A percentile compares a stretch with the other conserved stretches of the same genome.
Evolutionary conservation across 2,113 vertebrate genomes (phyloP).

Genomic region (Catharus bicknelli): DNA sequence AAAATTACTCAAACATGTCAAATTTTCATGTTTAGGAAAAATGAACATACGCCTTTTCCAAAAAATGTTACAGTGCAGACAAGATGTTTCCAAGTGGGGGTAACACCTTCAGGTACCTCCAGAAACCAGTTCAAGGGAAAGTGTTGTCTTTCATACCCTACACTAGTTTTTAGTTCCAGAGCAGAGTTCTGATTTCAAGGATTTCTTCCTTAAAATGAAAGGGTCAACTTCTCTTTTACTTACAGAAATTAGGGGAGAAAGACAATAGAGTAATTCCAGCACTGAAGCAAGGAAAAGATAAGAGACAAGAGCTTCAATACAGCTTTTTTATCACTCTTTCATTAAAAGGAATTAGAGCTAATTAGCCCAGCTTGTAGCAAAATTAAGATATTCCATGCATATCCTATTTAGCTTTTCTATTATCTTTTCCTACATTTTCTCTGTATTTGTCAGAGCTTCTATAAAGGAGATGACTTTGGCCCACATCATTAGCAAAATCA

Average conservation of each 20-base stretch:
- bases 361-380: neutral
- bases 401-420: neutral
- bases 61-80: neutral
- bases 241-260: neutral
- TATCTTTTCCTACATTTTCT: neutral
- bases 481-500: neutral
- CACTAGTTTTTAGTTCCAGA: neutral
- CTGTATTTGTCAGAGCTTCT: neutral
- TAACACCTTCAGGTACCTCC: neutral
- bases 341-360: conserved; percentile 14
- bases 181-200: neutral
- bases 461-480: neutral
- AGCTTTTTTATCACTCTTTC: neutral
- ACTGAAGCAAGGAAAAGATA: neutral
- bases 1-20: neutral
- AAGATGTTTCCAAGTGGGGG: neutral
- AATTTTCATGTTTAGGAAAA: neutral
- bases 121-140: neutral
- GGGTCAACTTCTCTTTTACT: neutral
- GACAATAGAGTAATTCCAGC: neutral
- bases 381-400: neutral
- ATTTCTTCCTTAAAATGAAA: neutral
- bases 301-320: neutral
- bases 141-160: neutral
- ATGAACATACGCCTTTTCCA: neutral